Percentiles rank a stretch among this genome's conserved stretches.
phyloP scores from a whole-genome alignment of 2,888 invertebrate genomes.

The Toxonevra muliebris region DNA sequence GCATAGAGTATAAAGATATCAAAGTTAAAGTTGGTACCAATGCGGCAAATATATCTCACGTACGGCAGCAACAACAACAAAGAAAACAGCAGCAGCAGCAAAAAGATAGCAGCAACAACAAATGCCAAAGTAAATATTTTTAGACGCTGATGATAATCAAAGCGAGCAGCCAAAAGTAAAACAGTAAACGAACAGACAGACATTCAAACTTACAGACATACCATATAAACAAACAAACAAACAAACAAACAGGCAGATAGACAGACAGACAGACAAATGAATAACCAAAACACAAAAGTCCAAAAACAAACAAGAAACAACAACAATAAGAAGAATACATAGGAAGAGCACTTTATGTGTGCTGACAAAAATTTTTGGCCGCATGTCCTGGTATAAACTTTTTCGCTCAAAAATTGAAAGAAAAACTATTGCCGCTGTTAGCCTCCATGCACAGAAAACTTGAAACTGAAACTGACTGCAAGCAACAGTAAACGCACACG shows the following conservation, averaged over 20 bases:
- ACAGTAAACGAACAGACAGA: neutral
- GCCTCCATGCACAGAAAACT: no score
- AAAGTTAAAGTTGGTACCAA: neutral
- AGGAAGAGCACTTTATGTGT: no score
- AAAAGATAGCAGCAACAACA: neutral
- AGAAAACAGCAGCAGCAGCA: constrained; percentile 18
- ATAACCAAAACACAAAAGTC: neutral
- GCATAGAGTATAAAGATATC: neutral
- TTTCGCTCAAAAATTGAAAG: no score
- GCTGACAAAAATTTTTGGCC: no score
- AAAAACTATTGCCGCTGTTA: no score
- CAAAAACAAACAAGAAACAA: neutral
- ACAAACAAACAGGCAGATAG: neutral
- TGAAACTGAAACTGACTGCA: no score
- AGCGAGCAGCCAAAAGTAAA: constrained; percentile 10
- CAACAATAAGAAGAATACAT: neutral
- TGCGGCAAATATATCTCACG: constrained; percentile 21
- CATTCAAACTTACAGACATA: neutral
- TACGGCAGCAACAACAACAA: constrained; percentile 18
- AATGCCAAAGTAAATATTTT: constrained; percentile 29
- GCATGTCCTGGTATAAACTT: no score
- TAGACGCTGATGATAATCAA: constrained; percentile 25
- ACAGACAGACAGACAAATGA: neutral
- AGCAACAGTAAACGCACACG: neutral
- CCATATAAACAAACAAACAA: neutral